Conservation (phyloP, 2,113 vertebrate species). For the Clarias gariepinus region DNA sequence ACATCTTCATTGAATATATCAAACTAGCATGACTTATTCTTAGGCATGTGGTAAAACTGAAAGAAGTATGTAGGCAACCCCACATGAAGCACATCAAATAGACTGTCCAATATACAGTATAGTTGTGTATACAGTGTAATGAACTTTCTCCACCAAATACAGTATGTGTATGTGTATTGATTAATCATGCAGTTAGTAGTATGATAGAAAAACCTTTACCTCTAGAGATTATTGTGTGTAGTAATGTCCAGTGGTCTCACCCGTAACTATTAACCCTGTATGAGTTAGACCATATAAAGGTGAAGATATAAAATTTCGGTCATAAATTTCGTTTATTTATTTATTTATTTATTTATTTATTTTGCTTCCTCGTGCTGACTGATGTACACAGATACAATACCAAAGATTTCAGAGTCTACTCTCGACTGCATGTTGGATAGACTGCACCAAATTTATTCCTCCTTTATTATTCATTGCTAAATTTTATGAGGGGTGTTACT, state of each 20-base stretch:
- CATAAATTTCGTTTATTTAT: not conserved
- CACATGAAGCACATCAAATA: slow-evolving; percentile 30
- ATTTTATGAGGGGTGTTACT: not conserved
- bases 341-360: not conserved
- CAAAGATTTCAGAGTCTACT: not conserved
- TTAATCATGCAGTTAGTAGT: not conserved
- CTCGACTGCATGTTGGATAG: not conserved
- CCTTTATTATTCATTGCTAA: slow-evolving; percentile 25
- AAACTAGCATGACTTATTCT: slow-evolving; percentile 63
- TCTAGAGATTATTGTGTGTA: not conserved
- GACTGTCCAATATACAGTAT: not conserved
- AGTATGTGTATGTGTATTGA: not conserved
- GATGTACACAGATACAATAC: not conserved
- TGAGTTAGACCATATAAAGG: not conserved
- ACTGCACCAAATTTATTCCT: not conserved
- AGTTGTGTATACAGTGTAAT: not conserved
- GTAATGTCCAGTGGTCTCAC: not conserved
- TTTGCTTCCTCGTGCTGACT: slow-evolving; percentile 13
- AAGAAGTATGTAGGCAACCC: slow-evolving; percentile 60
- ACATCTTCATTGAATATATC: slow-evolving; percentile 68
- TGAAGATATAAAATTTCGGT: slow-evolving; percentile 43
- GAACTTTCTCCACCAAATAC: not conserved
- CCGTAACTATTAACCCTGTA: slow-evolving; percentile 24
- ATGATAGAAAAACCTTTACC: not conserved
- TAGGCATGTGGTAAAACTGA: slow-evolving; percentile 69